phyloP scores from a whole-genome alignment of 2,888 invertebrate species.

The Diplolepis rosae region DNA sequence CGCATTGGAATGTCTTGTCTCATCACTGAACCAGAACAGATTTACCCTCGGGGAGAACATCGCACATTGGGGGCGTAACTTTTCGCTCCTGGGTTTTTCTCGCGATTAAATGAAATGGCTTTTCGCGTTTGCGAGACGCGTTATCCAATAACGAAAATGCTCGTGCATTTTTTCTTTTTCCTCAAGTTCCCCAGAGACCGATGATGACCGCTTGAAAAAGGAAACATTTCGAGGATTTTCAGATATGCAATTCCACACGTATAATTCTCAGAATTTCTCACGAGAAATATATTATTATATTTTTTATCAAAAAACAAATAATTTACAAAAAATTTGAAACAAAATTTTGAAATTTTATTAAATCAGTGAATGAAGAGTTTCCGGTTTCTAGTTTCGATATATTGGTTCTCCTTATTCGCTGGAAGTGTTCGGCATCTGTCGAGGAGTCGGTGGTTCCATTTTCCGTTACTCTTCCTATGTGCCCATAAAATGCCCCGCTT shows the following conservation, averaged over 20 bases:
- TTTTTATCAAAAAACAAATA: neutral
- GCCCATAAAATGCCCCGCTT: neutral
- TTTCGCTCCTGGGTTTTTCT: slow-evolving; percentile 45
- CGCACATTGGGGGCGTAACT: slow-evolving; percentile 42
- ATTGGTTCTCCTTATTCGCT: slow-evolving; percentile 6
- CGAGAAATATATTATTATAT: neutral
- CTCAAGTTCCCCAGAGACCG: neutral
- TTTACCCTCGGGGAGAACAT: slow-evolving; percentile 45
- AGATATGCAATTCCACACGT: neutral
- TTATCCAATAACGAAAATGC: neutral
- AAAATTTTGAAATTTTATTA: neutral
- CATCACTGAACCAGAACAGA: slow-evolving; percentile 46
- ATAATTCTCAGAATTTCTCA: neutral
- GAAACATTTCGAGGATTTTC: neutral
- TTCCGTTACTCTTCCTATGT: slow-evolving; percentile 6
- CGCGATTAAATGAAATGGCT: slow-evolving; percentile 63
- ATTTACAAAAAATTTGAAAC: neutral
- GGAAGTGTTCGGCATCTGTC: neutral
- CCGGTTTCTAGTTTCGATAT: slow-evolving; percentile 21
- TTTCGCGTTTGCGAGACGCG: slow-evolving; percentile 41
- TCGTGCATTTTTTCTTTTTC: neutral
- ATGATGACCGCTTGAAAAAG: neutral
- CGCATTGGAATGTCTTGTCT: slow-evolving; percentile 5
- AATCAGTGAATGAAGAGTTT: slow-evolving; percentile 1
- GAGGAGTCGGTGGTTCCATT: slow-evolving; percentile 6